These are phyloP conservation scores for Gymnothorax reevesii DNA, from an alignment of 2,797 vertebrate species.

Conservation along the genomic window DNA sequence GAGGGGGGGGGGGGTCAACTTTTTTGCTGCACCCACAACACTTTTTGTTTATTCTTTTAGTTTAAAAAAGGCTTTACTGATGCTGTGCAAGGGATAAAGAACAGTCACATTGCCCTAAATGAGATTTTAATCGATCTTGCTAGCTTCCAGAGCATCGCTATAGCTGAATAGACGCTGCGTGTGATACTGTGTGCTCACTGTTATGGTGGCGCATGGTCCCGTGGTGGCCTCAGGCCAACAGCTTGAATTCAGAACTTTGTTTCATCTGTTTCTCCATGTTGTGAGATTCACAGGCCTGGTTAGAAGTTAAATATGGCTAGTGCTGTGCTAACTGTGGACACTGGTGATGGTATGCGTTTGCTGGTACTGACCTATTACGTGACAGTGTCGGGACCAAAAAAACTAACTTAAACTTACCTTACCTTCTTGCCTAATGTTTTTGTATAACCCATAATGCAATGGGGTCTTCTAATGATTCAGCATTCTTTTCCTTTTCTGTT, in stretches of 20 bases:
- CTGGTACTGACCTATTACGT: background rate
- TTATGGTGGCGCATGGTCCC: background rate
- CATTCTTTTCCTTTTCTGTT: conserved; percentile 74
- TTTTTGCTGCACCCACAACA: background rate
- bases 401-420: background rate
- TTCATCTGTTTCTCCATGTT: background rate
- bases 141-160: background rate
- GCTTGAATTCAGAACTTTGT: background rate
- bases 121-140: background rate
- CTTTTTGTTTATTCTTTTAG: conserved; percentile 6
- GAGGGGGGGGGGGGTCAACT: background rate
- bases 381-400: background rate
- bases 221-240: background rate
- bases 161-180: background rate
- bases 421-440: conserved; percentile 45
- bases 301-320: background rate
- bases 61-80: background rate
- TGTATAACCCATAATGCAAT: conserved; percentile 64
- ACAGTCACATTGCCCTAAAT: background rate
- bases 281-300: background rate
- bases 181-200: background rate
- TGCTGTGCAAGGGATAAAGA: background rate
- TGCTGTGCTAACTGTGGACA: background rate
- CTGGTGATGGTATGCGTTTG: background rate
- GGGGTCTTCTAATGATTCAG: conserved; percentile 65